Base-by-base conservation (phyloP, 2,797 vertebrate genomes). In the Chelon labrosus region DNA sequence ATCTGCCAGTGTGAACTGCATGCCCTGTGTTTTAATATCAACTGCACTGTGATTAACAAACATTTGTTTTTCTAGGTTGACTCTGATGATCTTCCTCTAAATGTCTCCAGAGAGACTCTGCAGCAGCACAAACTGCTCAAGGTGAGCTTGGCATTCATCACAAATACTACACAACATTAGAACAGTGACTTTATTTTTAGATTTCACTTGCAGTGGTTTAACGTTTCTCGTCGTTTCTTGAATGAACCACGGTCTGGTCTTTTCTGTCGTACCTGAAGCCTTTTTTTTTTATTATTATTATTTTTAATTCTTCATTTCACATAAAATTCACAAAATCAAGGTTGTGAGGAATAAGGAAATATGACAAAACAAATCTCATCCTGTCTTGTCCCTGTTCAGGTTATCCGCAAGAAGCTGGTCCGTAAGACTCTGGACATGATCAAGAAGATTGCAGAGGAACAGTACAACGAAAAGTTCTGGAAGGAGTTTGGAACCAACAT, bases 351-450 rank as follows among this genome's bases (percentile, higher is more conserved):
- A 20, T 49, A 31, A 62, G 7, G 13, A 1, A 42, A 49, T 65
- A 51, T 60, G 16, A 31, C 9, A 42, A 12, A 39, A 42, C 1
- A 27, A 19, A 1, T 22, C 22, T 10, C 47, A 38, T 35, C 7
- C 20, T 16, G 7, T 51, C 3, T 14, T 52, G 3, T 58, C 13
- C 9, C n/a, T 17, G 0, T 22, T 59, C 80, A 99, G 98, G 98
- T 99, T 39, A 99, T 99, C 67, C 96, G 98, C 77, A 99, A 99
- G 92, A 99, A 99, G 87, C 95, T 99, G 79, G 97, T 99, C 39
- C 97, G 98, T 62, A 99, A 99, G 92, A 97, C 97, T 70, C 92
- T 99, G 85, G 98, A 99, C 83, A 99, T 99, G 98, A 99, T 99
- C 84, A 99, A 99, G 94, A 99, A 99, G 90, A 99, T 99, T 10